Evolutionary conservation across 1,140 invertebrate species (phyloP), one percentile per base, ranked within the genome.

Genomic region (Teleogryllus occipitalis): DNA sequence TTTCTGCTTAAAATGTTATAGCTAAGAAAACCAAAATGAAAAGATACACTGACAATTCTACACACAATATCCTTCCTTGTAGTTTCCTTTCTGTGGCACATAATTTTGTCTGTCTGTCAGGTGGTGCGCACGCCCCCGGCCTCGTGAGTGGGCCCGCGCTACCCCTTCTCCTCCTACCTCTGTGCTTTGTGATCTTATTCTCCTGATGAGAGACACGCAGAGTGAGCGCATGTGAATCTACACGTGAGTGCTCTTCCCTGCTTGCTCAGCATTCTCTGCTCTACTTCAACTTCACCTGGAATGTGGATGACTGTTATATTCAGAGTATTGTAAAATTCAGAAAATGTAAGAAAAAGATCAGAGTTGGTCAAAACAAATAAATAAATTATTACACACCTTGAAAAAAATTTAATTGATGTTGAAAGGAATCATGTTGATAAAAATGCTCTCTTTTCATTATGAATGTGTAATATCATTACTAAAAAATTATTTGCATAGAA

Each of bases 151-250:
- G 79, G 47, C 75, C 75, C 46, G 79, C 75, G 85, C 84, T 84
- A 85, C 84, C 85, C 84, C 87, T 87, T 86, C 86, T 88, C 87
- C 86, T 87, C 86, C 87, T 88, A 83, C 87, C 85, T 87, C 87
- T 88, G 85, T 87, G 86, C 86, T 88, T 88, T 87, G 84, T 87
- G 85, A 86, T 87, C 86, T 86, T 87, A 86, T 85, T 86, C 86
- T 84, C 86, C 85, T 87, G 86, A 87, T 87, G 85, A 86, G 85
- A 78, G 77, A 78, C 75, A 77, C 74, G 75, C 46, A 80, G 46
- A 80, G 48, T 80, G 73, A 15, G 78, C 76, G 75, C 79, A 80
- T 80, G 75, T 80, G 76, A 72, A 77, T 46, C 78, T 73, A 72
- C 75, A 76, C 75, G 79, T 80, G 79, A 80, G 79, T 80, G 76